Evolutionary conservation across 2,113 vertebrate genomes (phyloP).

Genomic region (Suncus etruscus): DNA sequence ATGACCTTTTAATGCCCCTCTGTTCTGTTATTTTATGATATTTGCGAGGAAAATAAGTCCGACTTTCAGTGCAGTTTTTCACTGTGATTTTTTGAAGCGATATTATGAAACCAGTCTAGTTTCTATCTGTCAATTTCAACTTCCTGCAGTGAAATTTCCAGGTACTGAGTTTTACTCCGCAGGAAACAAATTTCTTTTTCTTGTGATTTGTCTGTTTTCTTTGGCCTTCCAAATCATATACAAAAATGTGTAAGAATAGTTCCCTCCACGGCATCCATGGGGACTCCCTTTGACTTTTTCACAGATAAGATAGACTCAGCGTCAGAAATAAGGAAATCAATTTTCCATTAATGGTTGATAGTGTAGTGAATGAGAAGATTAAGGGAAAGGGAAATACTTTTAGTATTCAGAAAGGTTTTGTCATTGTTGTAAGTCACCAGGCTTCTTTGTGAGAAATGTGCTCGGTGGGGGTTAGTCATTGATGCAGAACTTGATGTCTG

Average conservation of each 20-base stretch:
- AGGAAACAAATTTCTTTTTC: slow-evolving; percentile 79
- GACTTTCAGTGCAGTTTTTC: slow-evolving; percentile 72
- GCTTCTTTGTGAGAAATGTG: slow-evolving; percentile 68
- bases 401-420: slow-evolving; percentile 67
- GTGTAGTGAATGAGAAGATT: slow-evolving; percentile 60
- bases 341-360: slow-evolving; percentile 68
- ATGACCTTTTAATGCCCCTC: slow-evolving; percentile 46
- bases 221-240: slow-evolving; percentile 76
- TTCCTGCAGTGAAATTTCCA: slow-evolving; percentile 80
- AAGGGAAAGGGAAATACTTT: slow-evolving; percentile 54
- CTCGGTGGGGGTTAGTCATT: slow-evolving; percentile 52
- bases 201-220: slow-evolving; percentile 75
- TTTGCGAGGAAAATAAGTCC: slow-evolving; percentile 64
- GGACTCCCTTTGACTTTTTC: slow-evolving; percentile 65
- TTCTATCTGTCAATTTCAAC: slow-evolving; percentile 85
- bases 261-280: slow-evolving; percentile 45
- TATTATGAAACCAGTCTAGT: slow-evolving; percentile 78
- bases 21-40: slow-evolving; percentile 42
- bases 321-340: slow-evolving; percentile 73
- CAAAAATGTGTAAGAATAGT: slow-evolving; percentile 66
- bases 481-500: slow-evolving; percentile 60
- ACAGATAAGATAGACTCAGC: slow-evolving; percentile 59
- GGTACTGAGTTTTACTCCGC: slow-evolving; percentile 81
- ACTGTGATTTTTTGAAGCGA: slow-evolving; percentile 64
- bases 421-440: slow-evolving; percentile 49